These are phyloP conservation scores for Ceraclea dissimilis DNA, from an alignment of 2,888 invertebrate species.

Conservation along the genomic window DNA sequence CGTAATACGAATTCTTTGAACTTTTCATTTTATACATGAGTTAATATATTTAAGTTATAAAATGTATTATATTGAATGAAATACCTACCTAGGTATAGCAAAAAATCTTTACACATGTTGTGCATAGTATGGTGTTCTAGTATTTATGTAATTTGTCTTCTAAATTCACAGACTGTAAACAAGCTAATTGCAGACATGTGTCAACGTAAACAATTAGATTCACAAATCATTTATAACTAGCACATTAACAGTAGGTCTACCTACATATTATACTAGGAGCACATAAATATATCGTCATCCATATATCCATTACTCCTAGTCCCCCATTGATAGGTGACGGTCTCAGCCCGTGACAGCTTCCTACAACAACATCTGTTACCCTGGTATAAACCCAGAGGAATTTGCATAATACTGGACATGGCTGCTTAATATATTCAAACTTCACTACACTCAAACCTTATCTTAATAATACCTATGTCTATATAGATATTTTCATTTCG, in stretches of 20 bases:
- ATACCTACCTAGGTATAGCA: too few species aligned
- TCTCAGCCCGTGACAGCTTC: neutral
- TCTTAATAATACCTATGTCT: too few species aligned
- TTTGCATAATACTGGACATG: slow-evolving; percentile 24
- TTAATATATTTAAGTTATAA: too few species aligned
- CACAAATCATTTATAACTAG: neutral
- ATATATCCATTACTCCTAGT: slow-evolving; percentile 3
- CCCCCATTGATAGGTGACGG: neutral
- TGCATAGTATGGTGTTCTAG: too few species aligned
- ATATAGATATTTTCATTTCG: too few species aligned
- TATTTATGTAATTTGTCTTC: too few species aligned
- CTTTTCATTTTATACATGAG: too few species aligned
- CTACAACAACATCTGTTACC: slow-evolving; percentile 21
- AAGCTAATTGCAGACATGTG: neutral
- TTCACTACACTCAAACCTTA: too few species aligned
- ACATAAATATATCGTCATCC: neutral
- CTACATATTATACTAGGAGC: neutral
- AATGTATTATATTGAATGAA: too few species aligned
- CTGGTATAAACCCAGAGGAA: slow-evolving; percentile 15
- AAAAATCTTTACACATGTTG: too few species aligned
- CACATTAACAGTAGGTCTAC: neutral
- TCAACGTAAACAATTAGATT: slow-evolving; percentile 1
- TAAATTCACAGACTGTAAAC: neutral
- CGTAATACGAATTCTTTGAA: too few species aligned
- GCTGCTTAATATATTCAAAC: slow-evolving; percentile 22